phyloP scores from a whole-genome alignment of 2,888 invertebrate genomes.

The Rotaria magnacalcarata region DNA sequence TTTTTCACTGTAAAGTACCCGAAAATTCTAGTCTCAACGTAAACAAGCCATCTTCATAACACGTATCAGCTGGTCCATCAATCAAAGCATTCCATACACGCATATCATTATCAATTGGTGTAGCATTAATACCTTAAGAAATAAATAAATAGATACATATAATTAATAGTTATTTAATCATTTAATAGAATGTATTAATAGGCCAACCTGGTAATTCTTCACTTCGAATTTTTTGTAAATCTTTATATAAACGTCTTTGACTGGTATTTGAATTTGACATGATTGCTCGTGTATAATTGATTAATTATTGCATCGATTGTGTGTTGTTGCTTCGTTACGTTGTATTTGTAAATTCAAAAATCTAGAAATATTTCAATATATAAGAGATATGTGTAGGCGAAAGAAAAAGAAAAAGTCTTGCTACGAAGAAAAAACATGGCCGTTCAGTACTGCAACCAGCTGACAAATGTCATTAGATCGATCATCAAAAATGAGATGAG shows the following conservation, averaged over 20 bases:
- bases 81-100: conserved; percentile 28
- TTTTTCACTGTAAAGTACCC: not conserved
- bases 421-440: not conserved
- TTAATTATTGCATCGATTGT: not conserved
- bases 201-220: not conserved
- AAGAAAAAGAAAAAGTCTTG: not conserved
- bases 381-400: not conserved
- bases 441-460: not conserved
- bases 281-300: not conserved
- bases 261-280: not conserved
- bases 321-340: not conserved
- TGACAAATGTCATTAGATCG: not conserved
- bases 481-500: not conserved
- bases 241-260: conserved; percentile 24
- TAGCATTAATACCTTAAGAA: not conserved
- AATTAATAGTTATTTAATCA: too few species aligned
- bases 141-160: not conserved
- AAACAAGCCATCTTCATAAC: conserved; percentile 3
- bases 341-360: not conserved
- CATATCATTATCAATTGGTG: conserved; percentile 5
- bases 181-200: too few species aligned
- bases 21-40: conserved; percentile 13
- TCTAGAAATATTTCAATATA: not conserved
- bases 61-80: conserved; percentile 6
- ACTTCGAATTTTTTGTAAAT: not conserved